phyloP scores from a whole-genome alignment of 30 jellyfish, hydroid and myxozoan genomes.

The Hydractinia echinata region DNA sequence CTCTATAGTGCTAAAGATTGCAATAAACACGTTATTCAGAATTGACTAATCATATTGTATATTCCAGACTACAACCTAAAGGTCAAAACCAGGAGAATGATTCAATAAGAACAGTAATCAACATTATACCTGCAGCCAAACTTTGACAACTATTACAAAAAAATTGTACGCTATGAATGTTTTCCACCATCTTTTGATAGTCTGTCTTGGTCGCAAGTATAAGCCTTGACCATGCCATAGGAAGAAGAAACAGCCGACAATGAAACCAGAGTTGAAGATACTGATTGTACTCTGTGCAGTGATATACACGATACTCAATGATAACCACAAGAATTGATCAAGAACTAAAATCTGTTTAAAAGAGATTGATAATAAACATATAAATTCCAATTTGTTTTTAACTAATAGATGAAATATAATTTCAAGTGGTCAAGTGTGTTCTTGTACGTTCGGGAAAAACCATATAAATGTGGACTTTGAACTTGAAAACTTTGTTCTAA shows the following conservation, averaged over 20 bases:
- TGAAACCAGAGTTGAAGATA: constrained; percentile 79
- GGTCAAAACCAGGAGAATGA: neutral
- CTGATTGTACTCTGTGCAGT: constrained; percentile 91
- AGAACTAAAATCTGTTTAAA: constrained; percentile 50
- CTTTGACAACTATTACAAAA: constrained; percentile 70
- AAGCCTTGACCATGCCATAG: constrained; percentile 96
- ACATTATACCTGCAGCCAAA: constrained; percentile 80
- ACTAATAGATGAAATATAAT: no score
- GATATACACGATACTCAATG: constrained; percentile 78
- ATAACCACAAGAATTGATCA: constrained; percentile 87
- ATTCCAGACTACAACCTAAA: neutral
- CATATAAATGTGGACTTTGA: no score
- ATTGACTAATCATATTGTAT: no score
- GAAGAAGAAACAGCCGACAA: constrained; percentile 89
- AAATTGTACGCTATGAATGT: constrained; percentile 65
- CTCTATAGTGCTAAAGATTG: no score
- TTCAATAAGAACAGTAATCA: neutral
- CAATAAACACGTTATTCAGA: no score
- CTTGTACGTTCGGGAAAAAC: no score
- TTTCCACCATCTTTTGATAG: constrained; percentile 91
- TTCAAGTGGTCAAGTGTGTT: no score
- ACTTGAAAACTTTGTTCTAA: no score
- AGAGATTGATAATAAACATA: neutral
- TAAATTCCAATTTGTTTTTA: no score
- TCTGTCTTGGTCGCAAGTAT: constrained; percentile 75